Percentiles rank a stretch among this genome's conserved stretches.
Evolutionary conservation across 1,140 invertebrate genomes (phyloP).

Genomic region (Philotrypesis tridentata): DNA sequence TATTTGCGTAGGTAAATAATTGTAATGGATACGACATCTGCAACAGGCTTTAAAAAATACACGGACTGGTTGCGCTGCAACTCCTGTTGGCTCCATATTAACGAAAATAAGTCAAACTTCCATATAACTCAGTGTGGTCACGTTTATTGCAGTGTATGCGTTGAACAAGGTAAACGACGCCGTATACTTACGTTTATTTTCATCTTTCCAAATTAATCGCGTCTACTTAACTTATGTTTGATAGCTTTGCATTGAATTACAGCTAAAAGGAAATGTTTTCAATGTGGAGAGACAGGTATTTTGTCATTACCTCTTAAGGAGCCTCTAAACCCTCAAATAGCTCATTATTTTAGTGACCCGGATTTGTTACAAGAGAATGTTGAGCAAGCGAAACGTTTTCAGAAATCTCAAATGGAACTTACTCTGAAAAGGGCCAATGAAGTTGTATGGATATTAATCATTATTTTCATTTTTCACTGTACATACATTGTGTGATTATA

Average conservation of each 20-base stretch:
- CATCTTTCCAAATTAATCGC: too few species aligned
- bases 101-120: not conserved
- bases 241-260: not conserved
- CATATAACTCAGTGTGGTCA: not conserved
- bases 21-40: not conserved
- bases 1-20: not conserved
- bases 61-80: not conserved
- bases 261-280: not conserved
- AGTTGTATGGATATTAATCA: not conserved
- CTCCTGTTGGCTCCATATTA: not conserved
- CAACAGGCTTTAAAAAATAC: not conserved
- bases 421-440: not conserved
- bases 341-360: not conserved
- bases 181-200: too few species aligned
- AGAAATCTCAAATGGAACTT: not conserved
- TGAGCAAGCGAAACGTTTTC: not conserved
- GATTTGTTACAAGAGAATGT: not conserved
- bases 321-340: not conserved
- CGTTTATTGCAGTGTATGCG: not conserved
- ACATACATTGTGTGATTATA: not conserved
- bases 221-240: not conserved
- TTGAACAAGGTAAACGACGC: not conserved
- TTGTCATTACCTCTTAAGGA: not conserved
- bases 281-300: not conserved
- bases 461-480: not conserved